Percentiles rank a stretch among this genome's conserved stretches.
phyloP scores from a whole-genome alignment of 2,888 invertebrate genomes.

The Nasonovia ribisnigri region DNA sequence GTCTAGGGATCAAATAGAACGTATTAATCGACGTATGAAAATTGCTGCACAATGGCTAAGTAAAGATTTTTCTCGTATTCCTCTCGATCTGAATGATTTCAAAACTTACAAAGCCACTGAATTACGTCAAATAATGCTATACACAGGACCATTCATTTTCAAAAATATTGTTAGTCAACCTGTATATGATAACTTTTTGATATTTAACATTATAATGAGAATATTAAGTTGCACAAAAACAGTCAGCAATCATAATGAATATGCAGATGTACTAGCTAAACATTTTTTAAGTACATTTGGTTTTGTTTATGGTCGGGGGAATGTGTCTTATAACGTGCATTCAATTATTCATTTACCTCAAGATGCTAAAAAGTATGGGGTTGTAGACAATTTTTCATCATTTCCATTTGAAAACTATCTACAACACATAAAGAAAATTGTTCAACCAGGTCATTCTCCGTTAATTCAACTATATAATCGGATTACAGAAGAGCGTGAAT shows the following conservation, averaged over 20 bases:
- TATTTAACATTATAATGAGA: conserved; percentile 27
- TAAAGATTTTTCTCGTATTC: conserved; percentile 17
- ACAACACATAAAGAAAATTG: conserved; percentile 24
- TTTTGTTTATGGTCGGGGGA: neutral
- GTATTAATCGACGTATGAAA: neutral
- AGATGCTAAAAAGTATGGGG: conserved; percentile 13
- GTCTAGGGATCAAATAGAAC: conserved; percentile 7
- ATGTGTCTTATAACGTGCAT: conserved; percentile 17
- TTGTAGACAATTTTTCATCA: conserved; percentile 13
- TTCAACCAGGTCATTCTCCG: neutral
- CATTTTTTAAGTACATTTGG: conserved; percentile 25
- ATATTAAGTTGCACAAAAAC: conserved; percentile 16
- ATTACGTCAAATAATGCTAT: conserved; percentile 8
- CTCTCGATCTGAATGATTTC: neutral
- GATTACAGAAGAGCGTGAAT: neutral
- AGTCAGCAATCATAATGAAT: neutral
- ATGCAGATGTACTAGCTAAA: neutral
- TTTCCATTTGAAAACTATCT: conserved; percentile 32
- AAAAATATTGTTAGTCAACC: neutral
- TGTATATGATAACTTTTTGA: conserved; percentile 11
- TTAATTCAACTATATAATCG: conserved; percentile 16
- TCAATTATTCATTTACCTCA: conserved; percentile 24
- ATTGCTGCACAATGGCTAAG: neutral
- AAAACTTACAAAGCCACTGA: conserved; percentile 2
- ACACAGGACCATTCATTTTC: neutral